phyloP scores from a whole-genome alignment of 1,140 invertebrate species.

The Theocolax elegans region DNA sequence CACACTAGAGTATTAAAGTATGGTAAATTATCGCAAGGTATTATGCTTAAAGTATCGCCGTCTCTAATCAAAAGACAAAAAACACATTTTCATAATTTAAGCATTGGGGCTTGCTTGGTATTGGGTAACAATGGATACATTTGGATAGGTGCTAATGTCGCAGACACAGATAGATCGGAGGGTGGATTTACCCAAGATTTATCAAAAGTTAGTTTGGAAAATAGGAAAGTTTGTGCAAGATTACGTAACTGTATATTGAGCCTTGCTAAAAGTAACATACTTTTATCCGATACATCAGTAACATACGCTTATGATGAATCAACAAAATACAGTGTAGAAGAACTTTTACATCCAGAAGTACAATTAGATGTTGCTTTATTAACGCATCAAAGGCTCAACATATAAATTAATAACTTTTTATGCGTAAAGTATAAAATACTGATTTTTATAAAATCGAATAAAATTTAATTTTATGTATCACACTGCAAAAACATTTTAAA shows the following conservation, averaged over 20 bases:
- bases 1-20: slow-evolving; percentile 97
- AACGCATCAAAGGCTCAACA: slow-evolving; percentile 73
- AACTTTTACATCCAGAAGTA: slow-evolving; percentile 83
- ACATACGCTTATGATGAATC: slow-evolving; percentile 93
- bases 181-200: slow-evolving; percentile 86
- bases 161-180: slow-evolving; percentile 74
- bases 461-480: neutral
- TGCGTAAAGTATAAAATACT: neutral
- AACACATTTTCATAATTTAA: slow-evolving; percentile 95
- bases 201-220: slow-evolving; percentile 75
- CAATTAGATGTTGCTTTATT: slow-evolving; percentile 82
- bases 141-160: slow-evolving; percentile 86
- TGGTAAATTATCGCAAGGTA: slow-evolving; percentile 91
- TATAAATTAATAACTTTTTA: neutral
- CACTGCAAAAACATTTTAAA: neutral
- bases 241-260: slow-evolving; percentile 90
- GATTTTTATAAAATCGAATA: slow-evolving; percentile 7
- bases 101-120: slow-evolving; percentile 90
- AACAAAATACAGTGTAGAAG: slow-evolving; percentile 81
- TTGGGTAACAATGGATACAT: slow-evolving; percentile 97
- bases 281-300: slow-evolving; percentile 93
- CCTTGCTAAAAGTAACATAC: slow-evolving; percentile 85
- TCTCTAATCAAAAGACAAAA: slow-evolving; percentile 94
- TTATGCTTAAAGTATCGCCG: slow-evolving; percentile 90
- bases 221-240: slow-evolving; percentile 86